Base-by-base conservation (phyloP, 2,888 invertebrate species). In the Cryptocheilus praepositus region DNA sequence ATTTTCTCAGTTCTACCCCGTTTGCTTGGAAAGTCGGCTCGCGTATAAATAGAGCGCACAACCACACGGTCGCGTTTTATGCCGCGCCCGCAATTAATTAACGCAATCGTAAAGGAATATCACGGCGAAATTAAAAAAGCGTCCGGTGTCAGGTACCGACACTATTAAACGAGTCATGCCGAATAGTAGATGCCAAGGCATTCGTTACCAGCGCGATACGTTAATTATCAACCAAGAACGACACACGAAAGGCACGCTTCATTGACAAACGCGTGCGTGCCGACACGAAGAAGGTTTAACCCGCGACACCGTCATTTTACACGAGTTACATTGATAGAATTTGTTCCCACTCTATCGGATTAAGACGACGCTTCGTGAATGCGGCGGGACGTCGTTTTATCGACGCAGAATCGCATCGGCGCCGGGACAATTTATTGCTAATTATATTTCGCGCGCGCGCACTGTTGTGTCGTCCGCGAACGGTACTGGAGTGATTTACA, bases 371-470 rank as follows among this genome's bases (percentile, higher is more conserved):
- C 16, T 3, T 49, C 49, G 7, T 19, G 49, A 3, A 11, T 5
- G 49, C 49, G 49, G 16, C 16, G 16, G n/a, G n/a, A 19, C 15
- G 52, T 15, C 52, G 52, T 2, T 52, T 21, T 15, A 52, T 2
- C 52, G 22, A 21, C 4, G 49, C 16, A 4, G 8, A 49, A 49
- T 55, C 19, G 28, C 44, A 56, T 68, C 46, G 59, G n/a, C 59
- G 51, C 19, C 63, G 49, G 53, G 54, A 77, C 69, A 74, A 78
- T 77, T 75, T 70, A 75, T 67, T 43, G 65, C 61, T 70, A 73
- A 77, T 75, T 70, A 78, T 75, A 64, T 68, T 44, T 55, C 25
- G 43, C 18, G 46, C n/a, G 49, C 45, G 25, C 25, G 19, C 43
- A 15, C 21, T n/a, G 43, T 21, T 2, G 36, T 36, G 36, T 36